Evolutionary conservation across 2,888 invertebrate species (phyloP).

Genomic region (Copidosoma aretas): DNA sequence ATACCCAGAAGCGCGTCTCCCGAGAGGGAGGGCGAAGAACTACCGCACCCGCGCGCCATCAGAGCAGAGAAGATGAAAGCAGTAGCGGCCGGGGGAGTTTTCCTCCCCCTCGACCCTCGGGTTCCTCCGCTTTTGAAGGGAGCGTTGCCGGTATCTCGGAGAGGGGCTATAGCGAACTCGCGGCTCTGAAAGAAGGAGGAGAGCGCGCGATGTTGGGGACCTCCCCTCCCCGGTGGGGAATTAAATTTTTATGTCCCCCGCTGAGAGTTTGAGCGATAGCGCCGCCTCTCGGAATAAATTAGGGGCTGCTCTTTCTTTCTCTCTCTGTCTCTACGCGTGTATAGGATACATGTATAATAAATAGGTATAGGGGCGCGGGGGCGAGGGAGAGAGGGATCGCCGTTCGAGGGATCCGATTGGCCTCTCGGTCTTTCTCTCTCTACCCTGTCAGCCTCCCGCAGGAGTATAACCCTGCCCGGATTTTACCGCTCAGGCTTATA

Average conservation of each 20-base stretch:
- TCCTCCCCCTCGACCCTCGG: neutral
- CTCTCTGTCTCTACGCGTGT: neutral
- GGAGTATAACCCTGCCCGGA: constrained; percentile 56
- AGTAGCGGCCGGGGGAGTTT: too few relatives aligned
- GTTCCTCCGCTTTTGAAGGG: constrained; percentile 2
- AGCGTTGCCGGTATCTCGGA: neutral
- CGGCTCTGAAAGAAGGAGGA: constrained; percentile 8
- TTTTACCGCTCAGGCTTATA: constrained; percentile 55
- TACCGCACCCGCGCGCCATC: neutral
- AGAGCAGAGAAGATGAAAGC: constrained; percentile 19
- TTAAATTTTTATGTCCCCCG: constrained; percentile 62
- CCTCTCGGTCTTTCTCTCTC: constrained; percentile 6
- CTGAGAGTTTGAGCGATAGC: constrained; percentile 61
- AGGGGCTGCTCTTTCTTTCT: neutral
- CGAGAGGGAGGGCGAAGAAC: neutral
- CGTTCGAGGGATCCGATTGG: constrained; percentile 19
- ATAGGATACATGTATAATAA: neutral
- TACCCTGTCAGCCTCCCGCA: too few relatives aligned
- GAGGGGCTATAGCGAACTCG: neutral
- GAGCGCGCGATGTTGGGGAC: neutral
- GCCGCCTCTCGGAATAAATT: constrained; percentile 40
- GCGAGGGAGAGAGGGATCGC: constrained; percentile 14
- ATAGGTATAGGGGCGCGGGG: neutral
- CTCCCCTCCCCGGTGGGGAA: constrained; percentile 53
- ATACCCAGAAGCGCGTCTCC: too few relatives aligned